Base-by-base conservation (phyloP, 2,888 invertebrate species). In the Drosophila meridionalis region DNA sequence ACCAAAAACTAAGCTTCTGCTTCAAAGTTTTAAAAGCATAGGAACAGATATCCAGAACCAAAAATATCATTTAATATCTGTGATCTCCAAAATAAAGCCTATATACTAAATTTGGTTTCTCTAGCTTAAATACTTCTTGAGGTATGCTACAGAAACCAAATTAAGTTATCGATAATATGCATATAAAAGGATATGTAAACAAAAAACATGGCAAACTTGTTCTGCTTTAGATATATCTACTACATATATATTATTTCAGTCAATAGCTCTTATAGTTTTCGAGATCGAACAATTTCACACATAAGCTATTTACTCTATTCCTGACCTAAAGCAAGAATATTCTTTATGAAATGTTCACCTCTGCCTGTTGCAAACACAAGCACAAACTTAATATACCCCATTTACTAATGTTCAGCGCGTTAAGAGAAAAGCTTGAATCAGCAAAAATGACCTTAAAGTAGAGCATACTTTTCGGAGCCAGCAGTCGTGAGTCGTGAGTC, bases 381-480 rank as follows among this genome's bases (percentile, higher is more conserved):
- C 48, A n/a, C 0, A 4, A n/a, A n/a, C 0, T 0, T 20, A 5
- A 20, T 52, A 34, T 20, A 34, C 50, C 32, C 50, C 2, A 11
- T 34, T 11, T 2, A 11, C 4, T 9, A 2, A 5, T 14, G 12
- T 4, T 30, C 48, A 36, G 12, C 9, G 36, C 26, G 11, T 12
- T 12, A 12, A 48, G 20, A 14, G 36, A 40, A 56, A 30, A 40
- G 38, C 40, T 30, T 30, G 56, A 30, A 28, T 56, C 56, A 56
- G 56, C 56, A 42, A 28, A 56, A 56, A 30, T 56, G 56, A 30
- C 56, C 40, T 56, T 56, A 56, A 42, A 53, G 52, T 6, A 4
- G 20, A 5, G 30, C 40, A 40, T 14, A 28, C 38, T 55, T 58
- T 57, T 56, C 55, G 32, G 28, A 11, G 47, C 56, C 47, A 57